Evolutionary conservation across 2,113 vertebrate genomes (phyloP), one percentile per base, ranked within the genome.

Genomic region (Proteles cristata): DNA sequence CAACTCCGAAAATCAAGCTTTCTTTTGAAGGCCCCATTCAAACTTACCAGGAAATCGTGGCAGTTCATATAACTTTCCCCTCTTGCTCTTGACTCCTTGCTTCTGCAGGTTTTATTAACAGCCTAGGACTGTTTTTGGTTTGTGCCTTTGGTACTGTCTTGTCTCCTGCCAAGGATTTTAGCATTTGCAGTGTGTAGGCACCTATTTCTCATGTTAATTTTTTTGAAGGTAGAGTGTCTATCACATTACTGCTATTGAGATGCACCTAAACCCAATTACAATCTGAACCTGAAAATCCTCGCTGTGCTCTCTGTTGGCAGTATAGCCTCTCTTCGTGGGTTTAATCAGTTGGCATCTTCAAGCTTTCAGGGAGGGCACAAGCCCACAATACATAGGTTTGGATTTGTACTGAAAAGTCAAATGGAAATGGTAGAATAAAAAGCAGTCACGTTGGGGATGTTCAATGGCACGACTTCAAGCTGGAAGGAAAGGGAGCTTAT

Each of bases 151-250:
- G 33, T 58, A 23, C 90, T 35, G 9, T 84, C 50, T 97, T 94
- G 76, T 96, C 61, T 92, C 6, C 53, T 97, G 83, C 31, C 74
- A 81, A 58, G 43, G 43, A 82, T 88, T 97, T 86, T 95, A 74
- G 35, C 17, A 48, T 58, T 91, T 79, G 43, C 5, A 35, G 43
- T 61, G 43, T 90, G 4, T 7, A 45, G 55, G n/a, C 28, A 76
- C 45, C 83, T 76, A 1, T 53, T n/a, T 79, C 14, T 86, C 43
- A 16, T 74, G 69, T 80, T 95, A 71, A 61, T 39, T 87, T 80
- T 76, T 96, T 92, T 94, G 79, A 68, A 73, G 0, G 35, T 93
- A 66, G n/a, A 73, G 66, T 28, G 2, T 25, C 50, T 61, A 28
- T 88, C 35, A 90, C 31, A 63, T 79, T 45, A 45, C n/a, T 90